These are phyloP conservation scores for Pachypeltis micranthus DNA, from an alignment of 1,140 invertebrate genomes.

Conservation along the genomic window DNA sequence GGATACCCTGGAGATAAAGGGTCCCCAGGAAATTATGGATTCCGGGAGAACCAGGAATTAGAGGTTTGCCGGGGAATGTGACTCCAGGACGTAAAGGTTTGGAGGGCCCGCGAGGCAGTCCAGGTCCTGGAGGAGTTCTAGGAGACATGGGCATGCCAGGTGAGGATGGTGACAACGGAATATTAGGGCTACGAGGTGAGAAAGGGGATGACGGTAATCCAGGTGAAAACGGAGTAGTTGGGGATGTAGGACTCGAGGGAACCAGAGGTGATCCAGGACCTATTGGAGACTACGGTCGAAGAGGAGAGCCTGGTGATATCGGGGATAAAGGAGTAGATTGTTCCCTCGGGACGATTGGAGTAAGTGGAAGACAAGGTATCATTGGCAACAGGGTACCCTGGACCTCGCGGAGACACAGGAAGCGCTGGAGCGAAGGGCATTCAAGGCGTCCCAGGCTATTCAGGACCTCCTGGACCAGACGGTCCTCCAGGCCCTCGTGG, in stretches of 20 bases:
- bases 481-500: conserved; percentile 46
- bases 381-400: conserved; percentile 40
- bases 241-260: conserved; percentile 17
- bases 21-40: conserved; percentile 49
- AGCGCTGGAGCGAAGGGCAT: conserved; percentile 36
- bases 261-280: conserved; percentile 35
- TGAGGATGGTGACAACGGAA: conserved; percentile 32
- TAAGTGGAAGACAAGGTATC: conserved; percentile 39
- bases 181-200: neutral
- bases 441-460: conserved; percentile 23
- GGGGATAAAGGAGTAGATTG: neutral
- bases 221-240: conserved; percentile 9
- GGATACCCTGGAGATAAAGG: conserved; percentile 50
- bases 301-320: neutral
- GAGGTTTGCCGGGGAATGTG: conserved; percentile 45
- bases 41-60: conserved; percentile 43
- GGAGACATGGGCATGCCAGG: too few species aligned
- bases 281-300: neutral
- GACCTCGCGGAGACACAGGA: conserved; percentile 44
- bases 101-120: conserved; percentile 43
- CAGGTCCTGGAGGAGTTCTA: too few species aligned
- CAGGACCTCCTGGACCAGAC: conserved; percentile 34
- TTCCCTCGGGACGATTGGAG: conserved; percentile 36
- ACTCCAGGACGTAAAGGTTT: conserved; percentile 55
- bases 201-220: conserved; percentile 12